These are phyloP conservation scores for Neosilurus hyrtlii DNA, from an alignment of 2,797 vertebrate genomes.

Conservation along the genomic window DNA sequence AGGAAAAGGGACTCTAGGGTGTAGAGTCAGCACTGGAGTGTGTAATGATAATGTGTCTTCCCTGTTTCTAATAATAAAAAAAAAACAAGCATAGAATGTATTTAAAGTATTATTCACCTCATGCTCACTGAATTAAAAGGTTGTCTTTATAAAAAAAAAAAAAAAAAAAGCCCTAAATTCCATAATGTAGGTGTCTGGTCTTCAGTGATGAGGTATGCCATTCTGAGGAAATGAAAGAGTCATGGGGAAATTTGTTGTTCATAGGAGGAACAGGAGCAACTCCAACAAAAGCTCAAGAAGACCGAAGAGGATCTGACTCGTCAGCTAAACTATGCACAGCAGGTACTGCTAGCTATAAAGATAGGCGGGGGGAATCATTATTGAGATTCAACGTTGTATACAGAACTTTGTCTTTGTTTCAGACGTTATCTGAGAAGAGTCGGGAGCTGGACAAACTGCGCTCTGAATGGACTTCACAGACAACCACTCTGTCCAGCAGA, in stretches of 20 bases:
- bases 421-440: slow-evolving; percentile 89
- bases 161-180: not conserved
- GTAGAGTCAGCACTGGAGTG: not conserved
- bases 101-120: too few relatives aligned
- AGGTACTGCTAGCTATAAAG: slow-evolving; percentile 71
- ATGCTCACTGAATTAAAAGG: too few relatives aligned
- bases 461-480: slow-evolving; percentile 83
- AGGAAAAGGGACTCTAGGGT: not conserved
- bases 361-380: not conserved
- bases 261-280: slow-evolving; percentile 80
- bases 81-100: not conserved
- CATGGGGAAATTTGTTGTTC: not conserved
- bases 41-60: not conserved
- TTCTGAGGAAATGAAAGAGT: not conserved
- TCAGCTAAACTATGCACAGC: slow-evolving; percentile 83
- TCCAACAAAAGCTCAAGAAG: slow-evolving; percentile 81
- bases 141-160: not conserved
- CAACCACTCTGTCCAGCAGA: slow-evolving; percentile 75
- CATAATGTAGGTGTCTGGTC: not conserved
- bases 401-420: not conserved
- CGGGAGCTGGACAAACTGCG: slow-evolving; percentile 88
- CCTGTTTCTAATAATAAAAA: not conserved
- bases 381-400: not conserved
- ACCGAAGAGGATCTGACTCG: slow-evolving; percentile 84
- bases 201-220: too few relatives aligned